Evolutionary conservation across 2,113 vertebrate species (phyloP), one percentile per base, ranked within the genome.

Genomic region (Fulica atra): DNA sequence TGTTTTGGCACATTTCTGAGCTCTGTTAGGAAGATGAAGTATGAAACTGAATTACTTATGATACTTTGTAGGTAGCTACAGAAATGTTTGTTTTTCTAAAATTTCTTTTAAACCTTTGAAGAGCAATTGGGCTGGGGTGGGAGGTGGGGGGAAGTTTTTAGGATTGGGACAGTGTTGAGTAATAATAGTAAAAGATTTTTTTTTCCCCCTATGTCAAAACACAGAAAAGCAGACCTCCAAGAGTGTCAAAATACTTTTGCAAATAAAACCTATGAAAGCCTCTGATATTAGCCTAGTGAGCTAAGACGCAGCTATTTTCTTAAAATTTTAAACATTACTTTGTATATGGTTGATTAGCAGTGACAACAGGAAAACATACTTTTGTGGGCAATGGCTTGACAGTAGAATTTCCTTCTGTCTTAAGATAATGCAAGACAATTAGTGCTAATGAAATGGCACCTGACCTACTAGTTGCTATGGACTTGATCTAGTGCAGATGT

Each of bases 61-160:
- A 35, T 50, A 40, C 6, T 83, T 82, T 29, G 21, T 31, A 18
- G 15, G 5, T 46, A 38, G 56, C 29, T 68, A 31, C 25, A 35
- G 18, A 74, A 29, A 4, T 61, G 13, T 17, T 65, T 53, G 8
- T 11, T 76, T 91, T 48, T 20, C 17, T 73, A 61, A 86, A 38
- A 24, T 65, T 72, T 57, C 33, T 48, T 83, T 91, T 42, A 33
- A 53, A 6, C 10, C 24, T 81, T 66, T 89, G 24, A 44, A 85
- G 56, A 63, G 12, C 16, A 61, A 31, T 13, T 54, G 26, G 16
- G 14, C 13, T 0, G 1, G 6, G 4, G 5, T 4, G 2, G 14
- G 1, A 5, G 4, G 5, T 4, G 2, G 14, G 9, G 6, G 2
- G 16, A 11, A 33, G 8, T 1, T 86, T 66, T 83, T 66, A 69